Percentiles rank a stretch among this genome's conserved stretches.
Evolutionary conservation across 2,888 invertebrate species (phyloP).

Genomic region (Chromoteleia sp.): DNA sequence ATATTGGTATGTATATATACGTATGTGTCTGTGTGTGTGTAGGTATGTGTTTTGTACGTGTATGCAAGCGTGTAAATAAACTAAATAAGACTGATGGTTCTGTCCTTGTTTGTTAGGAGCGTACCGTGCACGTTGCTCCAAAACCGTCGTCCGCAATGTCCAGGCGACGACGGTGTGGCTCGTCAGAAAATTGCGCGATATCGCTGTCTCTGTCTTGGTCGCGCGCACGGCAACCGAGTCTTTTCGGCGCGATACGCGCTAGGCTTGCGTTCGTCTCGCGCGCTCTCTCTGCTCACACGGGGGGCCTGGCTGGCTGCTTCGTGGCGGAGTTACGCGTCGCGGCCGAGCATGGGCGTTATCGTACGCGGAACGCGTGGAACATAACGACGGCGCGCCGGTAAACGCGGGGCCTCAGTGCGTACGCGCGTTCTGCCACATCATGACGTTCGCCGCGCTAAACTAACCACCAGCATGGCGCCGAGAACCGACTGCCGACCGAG

Average conservation of each 20-base stretch:
- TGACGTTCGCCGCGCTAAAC: constrained; percentile 83
- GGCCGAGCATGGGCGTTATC: constrained; percentile 77
- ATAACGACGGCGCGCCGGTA: constrained; percentile 80
- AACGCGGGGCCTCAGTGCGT: constrained; percentile 71
- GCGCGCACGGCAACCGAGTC: constrained; percentile 65
- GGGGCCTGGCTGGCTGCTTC: constrained; percentile 48
- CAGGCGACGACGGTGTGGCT: constrained; percentile 52
- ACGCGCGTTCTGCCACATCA: constrained; percentile 84
- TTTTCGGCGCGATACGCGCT: constrained; percentile 38
- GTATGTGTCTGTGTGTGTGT: constrained; percentile 11
- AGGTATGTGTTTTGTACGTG: neutral
- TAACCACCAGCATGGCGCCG: constrained; percentile 82
- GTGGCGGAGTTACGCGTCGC: constrained; percentile 57
- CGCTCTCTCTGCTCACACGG: constrained; percentile 21
- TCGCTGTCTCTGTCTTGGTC: constrained; percentile 64
- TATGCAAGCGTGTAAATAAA: constrained; percentile 8
- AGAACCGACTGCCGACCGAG: constrained; percentile 74
- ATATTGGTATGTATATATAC: constrained; percentile 1
- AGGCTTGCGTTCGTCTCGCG: constrained; percentile 48
- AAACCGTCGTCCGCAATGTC: constrained; percentile 70
- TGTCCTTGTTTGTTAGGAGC: constrained; percentile 69
- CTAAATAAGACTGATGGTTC: constrained; percentile 27
- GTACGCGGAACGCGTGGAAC: constrained; percentile 79
- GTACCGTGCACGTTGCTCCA: constrained; percentile 77
- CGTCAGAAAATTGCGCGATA: constrained; percentile 44